phyloP scores from a whole-genome alignment of 1,140 invertebrate genomes.

The Drosophila albomicans region DNA sequence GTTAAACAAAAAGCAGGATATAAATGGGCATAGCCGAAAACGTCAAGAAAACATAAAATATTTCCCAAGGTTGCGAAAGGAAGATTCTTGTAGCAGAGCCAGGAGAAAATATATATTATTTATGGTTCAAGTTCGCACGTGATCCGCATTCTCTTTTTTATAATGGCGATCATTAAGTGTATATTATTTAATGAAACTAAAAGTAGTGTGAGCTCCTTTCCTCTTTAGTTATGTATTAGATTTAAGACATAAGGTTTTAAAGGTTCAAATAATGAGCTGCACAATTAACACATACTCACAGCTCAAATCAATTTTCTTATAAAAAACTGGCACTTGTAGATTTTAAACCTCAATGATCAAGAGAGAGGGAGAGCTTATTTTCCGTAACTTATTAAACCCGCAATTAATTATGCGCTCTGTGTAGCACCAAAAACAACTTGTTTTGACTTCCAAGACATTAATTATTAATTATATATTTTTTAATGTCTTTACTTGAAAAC shows the following conservation, averaged over 20 bases:
- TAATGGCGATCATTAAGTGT: conserved; percentile 60
- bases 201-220: not conserved
- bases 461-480: conserved; percentile 64
- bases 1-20: conserved; percentile 57
- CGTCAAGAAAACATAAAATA: conserved; percentile 57
- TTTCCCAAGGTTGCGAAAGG: conserved; percentile 66
- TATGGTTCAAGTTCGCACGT: conserved; percentile 66
- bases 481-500: conserved; percentile 3
- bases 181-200: not conserved
- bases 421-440: not conserved
- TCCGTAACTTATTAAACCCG: not conserved
- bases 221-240: not conserved
- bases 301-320: no score
- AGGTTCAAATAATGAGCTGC: no score
- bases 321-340: no score
- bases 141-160: conserved; percentile 56
- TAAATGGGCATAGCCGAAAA: conserved; percentile 68
- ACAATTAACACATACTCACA: no score
- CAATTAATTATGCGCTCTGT: conserved; percentile 5
- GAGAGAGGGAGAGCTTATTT: no score
- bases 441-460: conserved; percentile 29
- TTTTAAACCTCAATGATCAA: no score
- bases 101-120: conserved; percentile 69
- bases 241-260: no score
- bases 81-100: conserved; percentile 32